These are phyloP conservation scores for Sebastes cheni DNA, from an alignment of 2,797 vertebrate genomes.

Conservation along the genomic window DNA sequence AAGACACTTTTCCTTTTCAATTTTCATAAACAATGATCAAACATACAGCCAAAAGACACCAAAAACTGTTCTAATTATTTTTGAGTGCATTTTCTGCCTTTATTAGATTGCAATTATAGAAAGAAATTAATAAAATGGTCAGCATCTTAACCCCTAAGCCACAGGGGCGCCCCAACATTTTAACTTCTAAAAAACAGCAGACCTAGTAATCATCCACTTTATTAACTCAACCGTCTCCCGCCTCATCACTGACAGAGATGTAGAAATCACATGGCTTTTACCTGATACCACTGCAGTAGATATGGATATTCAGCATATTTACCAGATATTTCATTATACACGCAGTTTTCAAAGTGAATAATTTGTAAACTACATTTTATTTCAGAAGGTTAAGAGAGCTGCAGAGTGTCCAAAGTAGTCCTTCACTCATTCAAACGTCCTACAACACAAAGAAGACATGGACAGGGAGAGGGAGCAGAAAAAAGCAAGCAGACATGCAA, in stretches of 20 bases:
- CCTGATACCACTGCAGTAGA: background rate
- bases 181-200: background rate
- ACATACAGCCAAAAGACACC: background rate
- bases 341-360: background rate
- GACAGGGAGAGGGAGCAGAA: background rate
- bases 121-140: background rate
- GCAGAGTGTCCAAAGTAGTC: background rate
- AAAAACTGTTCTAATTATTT: background rate
- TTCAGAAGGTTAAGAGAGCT: background rate
- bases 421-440: background rate
- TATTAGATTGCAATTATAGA: background rate
- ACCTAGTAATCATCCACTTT: background rate
- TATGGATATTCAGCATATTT: background rate
- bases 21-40: background rate
- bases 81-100: background rate
- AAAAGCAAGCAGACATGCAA: conserved; percentile 27
- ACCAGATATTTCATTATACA: background rate
- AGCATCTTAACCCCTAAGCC: background rate
- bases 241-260: background rate
- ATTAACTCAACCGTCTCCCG: background rate
- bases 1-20: background rate
- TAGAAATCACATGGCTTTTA: background rate
- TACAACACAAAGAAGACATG: background rate
- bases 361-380: background rate
- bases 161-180: background rate